Evolutionary conservation across 1,140 invertebrate genomes (phyloP), one percentile per base, ranked within the genome.

Genomic region (Leptinotarsa texana): DNA sequence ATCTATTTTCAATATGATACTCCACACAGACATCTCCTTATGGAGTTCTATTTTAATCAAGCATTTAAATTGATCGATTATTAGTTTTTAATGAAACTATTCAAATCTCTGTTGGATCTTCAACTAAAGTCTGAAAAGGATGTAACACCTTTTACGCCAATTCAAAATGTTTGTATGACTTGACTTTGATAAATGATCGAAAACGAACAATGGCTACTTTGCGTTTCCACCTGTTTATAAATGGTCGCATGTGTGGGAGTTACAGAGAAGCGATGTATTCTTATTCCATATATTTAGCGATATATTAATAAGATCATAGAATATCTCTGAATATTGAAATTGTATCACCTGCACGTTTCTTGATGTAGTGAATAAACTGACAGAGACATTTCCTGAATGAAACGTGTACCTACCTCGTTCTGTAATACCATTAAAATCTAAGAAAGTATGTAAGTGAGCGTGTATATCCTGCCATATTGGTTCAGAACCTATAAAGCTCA

Each of bases 401-500:
- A 65, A 65, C 63, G 17, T 65, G 27, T 65, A 65, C 63, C 13
- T 65, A 65, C 27, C 63, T 65, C 63, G 63, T 24, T 65, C 63
- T 65, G 42, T 17, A 48, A 48, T 69, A 47, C 67, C 67, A 69
- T 69, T 69, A 69, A 69, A 69, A 42, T 69, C 42, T 42, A 48
- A 4, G 67, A 42, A 42, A 69, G 67, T 48, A 33, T 22, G 67
- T 48, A 33, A 69, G 67, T 21, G 67, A 69, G 27, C 67, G 27
- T 48, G 67, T 69, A 69, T 69, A 69, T 48, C 67, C 42, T 33
- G 27, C 42, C 27, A 69, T 69, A 69, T 69, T 69, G 67, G 42
- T 42, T 33, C 67, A 69, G 27, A 69, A 73, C 75, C 48, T 73
- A 76, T 76, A 76, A 76, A 73, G 42, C 65, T 33, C 13, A 63